Conservation (phyloP, 2,113 vertebrate genomes). For the Poeciliopsis turrubarensis region DNA sequence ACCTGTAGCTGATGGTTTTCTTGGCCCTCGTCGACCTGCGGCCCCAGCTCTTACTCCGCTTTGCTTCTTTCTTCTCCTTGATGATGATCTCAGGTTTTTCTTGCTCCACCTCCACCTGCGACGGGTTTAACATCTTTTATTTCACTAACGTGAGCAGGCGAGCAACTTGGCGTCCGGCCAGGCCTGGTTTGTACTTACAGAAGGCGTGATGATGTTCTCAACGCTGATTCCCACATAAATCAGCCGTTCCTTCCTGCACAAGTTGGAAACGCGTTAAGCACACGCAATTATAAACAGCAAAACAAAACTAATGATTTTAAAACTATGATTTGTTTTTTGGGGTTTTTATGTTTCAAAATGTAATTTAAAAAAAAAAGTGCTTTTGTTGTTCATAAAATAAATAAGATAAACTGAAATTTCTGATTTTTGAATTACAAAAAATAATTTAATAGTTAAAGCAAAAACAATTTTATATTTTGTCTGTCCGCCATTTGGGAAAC, state of each 20-base stretch:
- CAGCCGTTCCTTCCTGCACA: constrained; percentile 90
- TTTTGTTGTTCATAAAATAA: too few relatives aligned
- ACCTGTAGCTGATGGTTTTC: constrained; percentile 95
- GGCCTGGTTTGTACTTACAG: constrained; percentile 78
- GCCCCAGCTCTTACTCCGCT: constrained; percentile 89
- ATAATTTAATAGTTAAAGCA: too few relatives aligned
- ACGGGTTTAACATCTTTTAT: not conserved
- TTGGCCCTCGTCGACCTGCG: constrained; percentile 91
- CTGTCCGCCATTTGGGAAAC: too few relatives aligned
- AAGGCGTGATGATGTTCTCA: constrained; percentile 96
- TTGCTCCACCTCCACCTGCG: constrained; percentile 60
- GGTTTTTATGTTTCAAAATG: too few relatives aligned
- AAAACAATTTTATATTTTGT: too few relatives aligned
- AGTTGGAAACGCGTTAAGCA: not conserved
- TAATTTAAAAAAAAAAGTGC: too few relatives aligned
- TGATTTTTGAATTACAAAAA: too few relatives aligned
- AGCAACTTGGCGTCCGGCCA: not conserved
- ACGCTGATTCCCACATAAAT: constrained; percentile 97
- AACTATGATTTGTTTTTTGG: too few relatives aligned
- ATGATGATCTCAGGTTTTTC: constrained; percentile 79
- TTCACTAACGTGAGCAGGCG: not conserved
- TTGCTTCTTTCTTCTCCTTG: constrained; percentile 91
- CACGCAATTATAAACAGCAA: too few relatives aligned
- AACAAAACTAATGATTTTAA: too few relatives aligned
- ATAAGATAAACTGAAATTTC: too few relatives aligned